Evolutionary conservation across 2,797 vertebrate genomes (phyloP), one percentile per base, ranked within the genome.

Genomic region (Aulostomus chinensis): DNA sequence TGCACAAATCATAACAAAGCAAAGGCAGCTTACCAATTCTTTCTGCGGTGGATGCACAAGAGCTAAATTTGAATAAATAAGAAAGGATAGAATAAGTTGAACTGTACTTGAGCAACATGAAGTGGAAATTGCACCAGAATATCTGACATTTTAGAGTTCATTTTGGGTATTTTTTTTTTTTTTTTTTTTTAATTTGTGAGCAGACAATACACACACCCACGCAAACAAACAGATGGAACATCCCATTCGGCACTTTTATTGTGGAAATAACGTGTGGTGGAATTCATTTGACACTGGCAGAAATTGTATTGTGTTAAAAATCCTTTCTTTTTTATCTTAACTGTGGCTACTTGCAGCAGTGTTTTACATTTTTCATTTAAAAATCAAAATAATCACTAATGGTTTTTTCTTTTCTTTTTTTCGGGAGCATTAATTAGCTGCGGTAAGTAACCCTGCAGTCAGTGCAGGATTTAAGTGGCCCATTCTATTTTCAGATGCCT

Each of bases 11-110:
- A 64, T 46, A 68, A 57, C 32, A 43, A 62, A 70, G 57, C 32
- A 43, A 62, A 65, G 24, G 13, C 30, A 9, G 88, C 94, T 93
- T 86, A 98, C 94, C 92, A 54, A 59, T 46, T 57, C 16, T 83
- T 76, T 93, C 91, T 46, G 82, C 88, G 12, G 79, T 75, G 2
- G 92, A 91, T 18, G 85, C 83, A 9, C 85, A 80, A 14, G 92
- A 93, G 75, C 94, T 97, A 65, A 84, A 82, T 75, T 41, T 74
- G 81, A 69, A 53, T 45, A 56, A 66, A 78, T 8, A 60, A 1
- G 62, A 68, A 63, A 58, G 48, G 30, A 50, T 16, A 16, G 11
- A 57, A 45, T 68, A 3, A 66, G 57, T 56, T 37, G n/a, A 45
- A 5, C 13, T 22, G 32, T 4, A 5, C 42, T 58, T 31, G 12